Conservation (phyloP, 2,797 vertebrate species). For the Ceyx erithaca region DNA sequence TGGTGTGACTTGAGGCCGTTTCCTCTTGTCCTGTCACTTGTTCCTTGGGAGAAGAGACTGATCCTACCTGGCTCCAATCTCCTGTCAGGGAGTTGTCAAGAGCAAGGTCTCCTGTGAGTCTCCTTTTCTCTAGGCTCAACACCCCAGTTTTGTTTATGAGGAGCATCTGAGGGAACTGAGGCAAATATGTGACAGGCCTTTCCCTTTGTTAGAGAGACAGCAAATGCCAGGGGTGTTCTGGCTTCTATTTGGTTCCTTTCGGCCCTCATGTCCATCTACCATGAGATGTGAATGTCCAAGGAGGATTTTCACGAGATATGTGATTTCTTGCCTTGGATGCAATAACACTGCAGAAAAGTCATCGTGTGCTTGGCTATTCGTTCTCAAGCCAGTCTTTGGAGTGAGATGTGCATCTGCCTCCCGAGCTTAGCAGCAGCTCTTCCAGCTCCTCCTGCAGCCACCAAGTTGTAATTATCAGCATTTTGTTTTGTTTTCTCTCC, state of each 20-base stretch:
- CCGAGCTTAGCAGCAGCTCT: not conserved
- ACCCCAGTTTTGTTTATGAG: not conserved
- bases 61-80: too few species aligned
- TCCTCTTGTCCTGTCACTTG: too few species aligned
- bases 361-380: fast-evolving
- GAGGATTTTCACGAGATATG: not conserved
- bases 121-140: not conserved
- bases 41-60: too few species aligned
- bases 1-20: too few species aligned
- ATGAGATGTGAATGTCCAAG: not conserved
- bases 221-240: not conserved
- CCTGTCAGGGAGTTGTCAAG: too few species aligned
- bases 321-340: not conserved
- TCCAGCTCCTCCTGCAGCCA: not conserved
- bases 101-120: too few species aligned
- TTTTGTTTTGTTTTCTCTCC: fast-evolving
- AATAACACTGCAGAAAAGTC: fast-evolving
- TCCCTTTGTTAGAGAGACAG: not conserved
- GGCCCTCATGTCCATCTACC: not conserved
- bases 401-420: not conserved
- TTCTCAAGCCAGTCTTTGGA: not conserved
- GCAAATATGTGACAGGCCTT: not conserved
- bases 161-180: not conserved
- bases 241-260: not conserved
- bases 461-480: not conserved